Conservation (phyloP, 2,888 invertebrate species). For the Aleiodes testaceus region DNA sequence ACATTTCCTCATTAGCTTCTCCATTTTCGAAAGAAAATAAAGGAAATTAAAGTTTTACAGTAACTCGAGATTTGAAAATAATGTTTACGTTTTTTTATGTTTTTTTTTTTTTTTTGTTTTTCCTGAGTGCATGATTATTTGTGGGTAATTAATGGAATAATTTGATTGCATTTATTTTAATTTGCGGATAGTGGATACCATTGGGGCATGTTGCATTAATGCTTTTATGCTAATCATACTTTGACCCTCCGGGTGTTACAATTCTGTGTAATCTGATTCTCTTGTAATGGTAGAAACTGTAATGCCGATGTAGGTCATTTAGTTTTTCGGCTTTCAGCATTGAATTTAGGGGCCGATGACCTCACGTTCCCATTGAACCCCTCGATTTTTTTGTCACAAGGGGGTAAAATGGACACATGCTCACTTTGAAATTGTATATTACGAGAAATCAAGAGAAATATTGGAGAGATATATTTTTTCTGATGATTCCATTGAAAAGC, state of each 20-base stretch:
- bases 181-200: not conserved
- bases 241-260: constrained; percentile 24
- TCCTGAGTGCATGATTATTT: not conserved
- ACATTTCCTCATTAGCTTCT: not conserved
- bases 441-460: too few relatives aligned
- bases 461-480: too few relatives aligned
- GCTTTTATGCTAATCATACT: constrained; percentile 19
- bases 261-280: constrained; percentile 10
- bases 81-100: not conserved
- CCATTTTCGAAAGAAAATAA: not conserved
- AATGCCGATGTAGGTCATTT: constrained; percentile 2
- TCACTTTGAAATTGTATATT: too few relatives aligned
- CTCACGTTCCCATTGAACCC: too few relatives aligned
- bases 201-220: constrained; percentile 14
- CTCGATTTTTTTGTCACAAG: too few relatives aligned
- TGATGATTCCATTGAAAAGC: too few relatives aligned
- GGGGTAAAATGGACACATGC: too few relatives aligned
- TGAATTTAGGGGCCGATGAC: not conserved
- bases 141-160: constrained; percentile 1
- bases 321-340: not conserved
- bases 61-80: not conserved
- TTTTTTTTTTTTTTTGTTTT: not conserved
- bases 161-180: constrained; percentile 5
- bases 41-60: not conserved
- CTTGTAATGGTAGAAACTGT: constrained; percentile 21